Conservation (phyloP, 2,797 vertebrate genomes). For the Rhabdomys pumilio region DNA sequence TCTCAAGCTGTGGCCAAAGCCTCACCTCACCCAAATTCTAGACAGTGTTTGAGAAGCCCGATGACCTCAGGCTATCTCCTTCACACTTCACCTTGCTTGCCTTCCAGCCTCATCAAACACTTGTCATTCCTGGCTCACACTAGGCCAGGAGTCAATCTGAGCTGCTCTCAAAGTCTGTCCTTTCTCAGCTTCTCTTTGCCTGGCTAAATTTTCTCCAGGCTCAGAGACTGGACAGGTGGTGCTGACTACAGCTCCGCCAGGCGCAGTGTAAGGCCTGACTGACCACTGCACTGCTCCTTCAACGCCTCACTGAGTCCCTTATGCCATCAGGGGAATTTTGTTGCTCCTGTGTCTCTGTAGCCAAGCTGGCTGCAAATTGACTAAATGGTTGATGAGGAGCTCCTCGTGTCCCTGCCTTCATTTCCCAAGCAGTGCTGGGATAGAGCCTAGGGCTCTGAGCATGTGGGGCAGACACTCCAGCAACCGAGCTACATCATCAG, state of each 20-base stretch:
- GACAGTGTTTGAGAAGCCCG: neutral
- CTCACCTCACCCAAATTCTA: neutral
- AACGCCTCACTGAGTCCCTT: neutral
- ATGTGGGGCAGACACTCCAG: neutral
- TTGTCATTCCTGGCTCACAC: no score
- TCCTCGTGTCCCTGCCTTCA: neutral
- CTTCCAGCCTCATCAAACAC: neutral
- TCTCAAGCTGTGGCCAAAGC: neutral
- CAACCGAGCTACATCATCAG: no score
- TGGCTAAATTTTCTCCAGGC: neutral
- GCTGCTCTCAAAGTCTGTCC: neutral
- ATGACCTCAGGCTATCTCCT: neutral
- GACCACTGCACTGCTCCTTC: neutral
- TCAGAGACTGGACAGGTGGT: rapidly evolving
- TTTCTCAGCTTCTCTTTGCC: neutral
- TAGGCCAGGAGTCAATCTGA: neutral
- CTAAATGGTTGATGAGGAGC: neutral
- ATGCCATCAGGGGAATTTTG: neutral
- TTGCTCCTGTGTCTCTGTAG: neutral
- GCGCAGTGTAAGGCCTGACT: no score
- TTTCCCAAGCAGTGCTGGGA: no score
- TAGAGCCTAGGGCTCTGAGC: neutral
- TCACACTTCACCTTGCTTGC: neutral
- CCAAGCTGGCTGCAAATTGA: neutral
- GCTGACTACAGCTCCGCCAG: neutral